Evolutionary conservation across 2,113 vertebrate species (phyloP), one percentile per base, ranked within the genome.

Genomic region (Hassar affinis): DNA sequence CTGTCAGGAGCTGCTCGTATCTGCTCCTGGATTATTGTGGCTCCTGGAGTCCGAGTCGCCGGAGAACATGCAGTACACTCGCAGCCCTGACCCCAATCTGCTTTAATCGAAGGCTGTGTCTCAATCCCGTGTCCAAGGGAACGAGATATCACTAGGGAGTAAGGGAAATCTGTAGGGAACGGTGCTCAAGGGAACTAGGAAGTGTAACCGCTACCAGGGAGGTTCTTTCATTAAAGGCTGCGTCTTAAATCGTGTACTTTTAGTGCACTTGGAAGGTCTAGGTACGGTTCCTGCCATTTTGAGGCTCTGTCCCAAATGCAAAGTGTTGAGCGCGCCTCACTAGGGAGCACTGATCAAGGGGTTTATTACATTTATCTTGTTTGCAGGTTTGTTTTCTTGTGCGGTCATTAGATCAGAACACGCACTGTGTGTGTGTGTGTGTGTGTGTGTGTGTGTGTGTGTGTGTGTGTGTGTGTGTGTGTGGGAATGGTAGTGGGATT

Each of bases 1-100:
- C 92, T 97, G 96, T 98, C 96, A 94, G 94, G 95, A 93, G 93
- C 96, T 98, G 95, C 96, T 96, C 95, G 93, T 99, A 98, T 98
- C 97, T 97, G 97, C 94, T 61, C 30, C 30, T 94, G 97, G 96
- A 97, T 98, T 99, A 99, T 96, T 87, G 91, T 91, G 93, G 92
- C 94, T 98, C 95, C 94, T 91, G 91, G 90, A 90, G 59, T 49
- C 92, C 94, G 92, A 88, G 91, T 93, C 91, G 94, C 96, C 97
- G 97, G 96, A 96, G 93, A 97, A 89, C 95, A 95, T 97, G n/a
- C n/a, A n/a, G n/a, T n/a, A 96, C 93, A 92, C 94, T 95, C 95
- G 96, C 96, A 97, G 96, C 95, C 96, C 47, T 91, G 92, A 93
- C 86, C 91, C 6, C n/a, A 3, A 17, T 49, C 45, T 4, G 71